phyloP scores from a whole-genome alignment of 2,888 invertebrate genomes.

The Globia sparganii region DNA sequence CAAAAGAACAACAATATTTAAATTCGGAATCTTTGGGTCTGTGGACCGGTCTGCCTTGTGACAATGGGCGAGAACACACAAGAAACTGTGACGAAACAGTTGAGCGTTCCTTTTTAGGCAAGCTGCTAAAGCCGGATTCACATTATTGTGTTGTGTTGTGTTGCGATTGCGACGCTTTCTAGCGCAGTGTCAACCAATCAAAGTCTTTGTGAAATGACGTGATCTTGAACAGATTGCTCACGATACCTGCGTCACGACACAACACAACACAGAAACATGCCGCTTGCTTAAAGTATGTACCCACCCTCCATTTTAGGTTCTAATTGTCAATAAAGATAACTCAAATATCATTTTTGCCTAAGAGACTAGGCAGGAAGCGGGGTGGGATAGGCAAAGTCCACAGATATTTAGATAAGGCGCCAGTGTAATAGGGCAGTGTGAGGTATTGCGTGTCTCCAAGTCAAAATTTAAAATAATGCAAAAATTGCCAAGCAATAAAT shows the following conservation, averaged over 20 bases:
- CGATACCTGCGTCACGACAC: not conserved
- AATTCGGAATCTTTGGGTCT: not conserved
- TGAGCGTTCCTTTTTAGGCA: not conserved
- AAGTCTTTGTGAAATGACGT: not conserved
- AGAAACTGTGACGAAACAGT: not conserved
- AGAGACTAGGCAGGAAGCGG: not conserved
- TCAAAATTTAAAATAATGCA: not conserved
- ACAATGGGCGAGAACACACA: not conserved
- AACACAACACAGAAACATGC: not conserved
- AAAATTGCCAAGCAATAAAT: not conserved
- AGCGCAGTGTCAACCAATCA: not conserved
- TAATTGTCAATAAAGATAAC: not conserved
- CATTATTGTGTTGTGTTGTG: not conserved
- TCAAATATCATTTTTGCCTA: not conserved
- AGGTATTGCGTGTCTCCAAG: slow-evolving; percentile 6
- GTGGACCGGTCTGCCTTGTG: not conserved
- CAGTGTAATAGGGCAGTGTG: slow-evolving; percentile 7
- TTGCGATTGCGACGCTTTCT: not conserved
- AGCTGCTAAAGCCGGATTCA: not conserved
- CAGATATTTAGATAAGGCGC: not conserved
- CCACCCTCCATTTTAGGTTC: not conserved
- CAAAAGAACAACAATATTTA: not conserved
- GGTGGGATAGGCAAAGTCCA: slow-evolving; percentile 1
- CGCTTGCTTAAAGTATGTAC: not conserved
- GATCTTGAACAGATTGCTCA: not conserved